These are phyloP conservation scores for Spea multiplicata DNA, from an alignment of 2,113 vertebrate genomes.

Conservation along the genomic window DNA sequence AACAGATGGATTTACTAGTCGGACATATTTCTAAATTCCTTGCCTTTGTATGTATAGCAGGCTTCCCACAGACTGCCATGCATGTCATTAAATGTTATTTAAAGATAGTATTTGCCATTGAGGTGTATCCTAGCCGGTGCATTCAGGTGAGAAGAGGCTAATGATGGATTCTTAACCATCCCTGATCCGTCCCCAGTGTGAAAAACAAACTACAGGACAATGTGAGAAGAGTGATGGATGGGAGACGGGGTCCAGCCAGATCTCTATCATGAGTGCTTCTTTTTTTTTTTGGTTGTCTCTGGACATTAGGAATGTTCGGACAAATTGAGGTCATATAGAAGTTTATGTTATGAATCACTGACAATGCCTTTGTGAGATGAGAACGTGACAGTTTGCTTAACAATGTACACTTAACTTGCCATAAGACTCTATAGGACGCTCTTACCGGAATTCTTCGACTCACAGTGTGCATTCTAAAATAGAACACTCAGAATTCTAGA, in stretches of 20 bases:
- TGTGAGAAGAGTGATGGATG: slow-evolving; percentile 17
- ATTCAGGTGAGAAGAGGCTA: not conserved
- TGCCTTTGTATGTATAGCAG: too few species aligned
- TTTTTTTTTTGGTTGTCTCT: not conserved
- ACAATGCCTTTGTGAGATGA: too few species aligned
- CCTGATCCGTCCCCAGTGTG: not conserved
- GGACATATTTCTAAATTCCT: too few species aligned
- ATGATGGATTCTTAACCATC: slow-evolving; percentile 1
- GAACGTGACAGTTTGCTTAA: too few species aligned
- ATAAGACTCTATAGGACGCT: too few species aligned
- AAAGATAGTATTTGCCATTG: not conserved
- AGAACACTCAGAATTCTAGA: too few species aligned
- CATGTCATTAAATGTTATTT: not conserved
- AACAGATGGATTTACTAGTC: too few species aligned
- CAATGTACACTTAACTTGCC: too few species aligned
- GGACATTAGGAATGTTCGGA: not conserved
- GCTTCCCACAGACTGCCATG: too few species aligned
- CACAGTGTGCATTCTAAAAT: too few species aligned
- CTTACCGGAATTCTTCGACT: too few species aligned
- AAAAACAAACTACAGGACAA: not conserved
- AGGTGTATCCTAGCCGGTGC: not conserved
- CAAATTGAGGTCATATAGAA: not conserved
- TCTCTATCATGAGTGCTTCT: not conserved
- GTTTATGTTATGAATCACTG: too few species aligned
- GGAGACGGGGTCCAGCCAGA: not conserved